phyloP scores from a whole-genome alignment of 23 tunicate genomes.

The Trididemnum clinides region DNA sequence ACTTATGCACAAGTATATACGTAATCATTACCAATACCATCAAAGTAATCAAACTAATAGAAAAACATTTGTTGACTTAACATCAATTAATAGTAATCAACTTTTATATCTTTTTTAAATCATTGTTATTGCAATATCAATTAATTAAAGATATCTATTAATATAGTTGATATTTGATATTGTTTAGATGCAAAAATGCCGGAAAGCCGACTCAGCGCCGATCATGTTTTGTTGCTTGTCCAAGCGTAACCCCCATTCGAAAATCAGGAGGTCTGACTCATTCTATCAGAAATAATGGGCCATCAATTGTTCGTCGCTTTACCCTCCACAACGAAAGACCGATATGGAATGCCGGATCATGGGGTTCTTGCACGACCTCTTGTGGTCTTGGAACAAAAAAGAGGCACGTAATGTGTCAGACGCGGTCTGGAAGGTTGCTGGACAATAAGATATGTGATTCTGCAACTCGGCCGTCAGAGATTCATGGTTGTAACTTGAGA shows the following conservation, averaged over 20 bases:
- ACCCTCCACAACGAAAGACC: constrained; percentile 24
- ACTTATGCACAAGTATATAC: too few relatives aligned
- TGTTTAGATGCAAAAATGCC: constrained; percentile 59
- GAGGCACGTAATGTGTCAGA: constrained; percentile 62
- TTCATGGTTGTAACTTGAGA: constrained; percentile 65
- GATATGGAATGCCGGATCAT: constrained; percentile 70
- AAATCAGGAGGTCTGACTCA: neutral
- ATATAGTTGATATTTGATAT: too few relatives aligned
- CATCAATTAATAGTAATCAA: too few relatives aligned
- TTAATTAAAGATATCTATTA: too few relatives aligned
- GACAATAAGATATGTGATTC: constrained; percentile 39
- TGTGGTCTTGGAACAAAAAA: constrained; percentile 77
- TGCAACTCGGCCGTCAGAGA: constrained; percentile 43
- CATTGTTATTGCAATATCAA: too few relatives aligned
- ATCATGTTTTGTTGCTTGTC: constrained; percentile 56
- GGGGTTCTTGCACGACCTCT: constrained; percentile 82
- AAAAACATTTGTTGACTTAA: too few relatives aligned
- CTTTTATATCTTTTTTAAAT: too few relatives aligned
- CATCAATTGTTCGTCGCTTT: neutral
- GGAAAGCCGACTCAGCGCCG: constrained; percentile 57
- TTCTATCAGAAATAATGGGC: neutral
- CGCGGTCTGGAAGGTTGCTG: constrained; percentile 41
- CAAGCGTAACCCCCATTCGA: constrained; percentile 37
- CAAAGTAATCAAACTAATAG: too few relatives aligned
- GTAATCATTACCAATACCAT: too few relatives aligned